A percentile compares a stretch with the other conserved stretches of the same genome.
Evolutionary conservation across 2,797 vertebrate species (phyloP).

Genomic region (Momotus momota): DNA sequence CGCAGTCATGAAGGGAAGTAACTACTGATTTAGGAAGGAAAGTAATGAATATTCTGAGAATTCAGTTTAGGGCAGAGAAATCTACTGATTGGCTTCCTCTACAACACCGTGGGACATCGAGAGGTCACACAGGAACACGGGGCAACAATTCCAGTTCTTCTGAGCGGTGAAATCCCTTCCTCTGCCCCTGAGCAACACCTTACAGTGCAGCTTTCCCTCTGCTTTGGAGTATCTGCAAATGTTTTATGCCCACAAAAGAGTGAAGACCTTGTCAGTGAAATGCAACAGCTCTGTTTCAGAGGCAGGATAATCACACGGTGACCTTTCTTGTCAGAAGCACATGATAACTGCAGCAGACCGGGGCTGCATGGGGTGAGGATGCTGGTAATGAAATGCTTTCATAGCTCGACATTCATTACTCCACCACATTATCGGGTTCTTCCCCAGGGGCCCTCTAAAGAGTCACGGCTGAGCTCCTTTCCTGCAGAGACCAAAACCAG

Average conservation of each 20-base stretch:
- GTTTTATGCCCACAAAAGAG: neutral
- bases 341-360: constrained; percentile 9
- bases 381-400: constrained; percentile 55
- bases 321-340: constrained; percentile 55
- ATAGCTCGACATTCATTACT: constrained; percentile 58
- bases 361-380: constrained; percentile 16
- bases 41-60: neutral
- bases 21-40: neutral
- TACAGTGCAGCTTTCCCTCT: neutral
- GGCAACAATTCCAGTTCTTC: neutral
- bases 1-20: accelerated
- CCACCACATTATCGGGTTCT: constrained; percentile 1
- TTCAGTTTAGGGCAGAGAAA: neutral
- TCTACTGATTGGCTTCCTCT: neutral
- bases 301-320: neutral
- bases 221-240: neutral
- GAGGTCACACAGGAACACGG: neutral
- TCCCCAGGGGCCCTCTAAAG: constrained; percentile 46
- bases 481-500: constrained; percentile 45
- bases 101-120: neutral
- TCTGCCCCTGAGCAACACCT: neutral
- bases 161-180: neutral
- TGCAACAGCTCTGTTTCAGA: neutral
- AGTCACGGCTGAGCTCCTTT: constrained; percentile 42
- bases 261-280: neutral